Evolutionary conservation across 2,888 invertebrate genomes (phyloP).

Genomic region (Serrognathus titanus): DNA sequence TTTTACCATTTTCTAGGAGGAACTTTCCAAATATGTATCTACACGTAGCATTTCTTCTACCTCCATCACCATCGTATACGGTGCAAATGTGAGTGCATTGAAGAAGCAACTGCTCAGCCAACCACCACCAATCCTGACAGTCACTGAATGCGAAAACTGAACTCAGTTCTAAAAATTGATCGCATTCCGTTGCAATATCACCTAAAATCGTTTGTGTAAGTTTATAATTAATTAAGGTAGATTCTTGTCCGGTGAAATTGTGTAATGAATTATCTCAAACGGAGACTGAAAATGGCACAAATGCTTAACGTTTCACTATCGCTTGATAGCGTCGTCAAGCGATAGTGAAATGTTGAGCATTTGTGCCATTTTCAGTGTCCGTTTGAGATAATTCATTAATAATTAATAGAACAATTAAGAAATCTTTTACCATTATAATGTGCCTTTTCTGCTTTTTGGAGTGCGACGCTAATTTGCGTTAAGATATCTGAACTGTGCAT

Average conservation of each 20-base stretch:
- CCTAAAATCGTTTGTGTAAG: slow-evolving; percentile 10
- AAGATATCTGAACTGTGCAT: slow-evolving; percentile 37
- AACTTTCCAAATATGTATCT: slow-evolving; percentile 56
- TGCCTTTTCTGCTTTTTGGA: slow-evolving; percentile 35
- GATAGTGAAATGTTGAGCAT: no score
- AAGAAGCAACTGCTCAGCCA: slow-evolving; percentile 56
- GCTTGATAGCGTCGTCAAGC: no score
- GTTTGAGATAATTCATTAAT: no score
- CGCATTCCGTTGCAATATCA: slow-evolving; percentile 33
- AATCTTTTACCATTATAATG: slow-evolving; percentile 28
- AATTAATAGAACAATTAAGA: not conserved
- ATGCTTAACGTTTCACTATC: no score
- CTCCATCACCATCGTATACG: slow-evolving; percentile 49
- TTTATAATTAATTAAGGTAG: no score
- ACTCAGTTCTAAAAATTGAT: slow-evolving; percentile 49
- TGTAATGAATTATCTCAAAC: no score
- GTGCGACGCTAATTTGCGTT: slow-evolving; percentile 30
- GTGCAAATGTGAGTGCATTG: slow-evolving; percentile 51
- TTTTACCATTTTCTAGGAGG: slow-evolving; percentile 53
- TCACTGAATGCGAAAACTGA: slow-evolving; percentile 43
- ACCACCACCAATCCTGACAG: slow-evolving; percentile 54
- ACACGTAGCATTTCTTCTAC: slow-evolving; percentile 51
- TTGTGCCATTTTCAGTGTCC: no score
- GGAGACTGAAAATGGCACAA: no score
- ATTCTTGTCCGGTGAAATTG: no score